Percentiles rank a stretch among this genome's conserved stretches.
Conservation (phyloP, 2,888 invertebrate genomes). For the Branchipolynoe longqiensis region DNA sequence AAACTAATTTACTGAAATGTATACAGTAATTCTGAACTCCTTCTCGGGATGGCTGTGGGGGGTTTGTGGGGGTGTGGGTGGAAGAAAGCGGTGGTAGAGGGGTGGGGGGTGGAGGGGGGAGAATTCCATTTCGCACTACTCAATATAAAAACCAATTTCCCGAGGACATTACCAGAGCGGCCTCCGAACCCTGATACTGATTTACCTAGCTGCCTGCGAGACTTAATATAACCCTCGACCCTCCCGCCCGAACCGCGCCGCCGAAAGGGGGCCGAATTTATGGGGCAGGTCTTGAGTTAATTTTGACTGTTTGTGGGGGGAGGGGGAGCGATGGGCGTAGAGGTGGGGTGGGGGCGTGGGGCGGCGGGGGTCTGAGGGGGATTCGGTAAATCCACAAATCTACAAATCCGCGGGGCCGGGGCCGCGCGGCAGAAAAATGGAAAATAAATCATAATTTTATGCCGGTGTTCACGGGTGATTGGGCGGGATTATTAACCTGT, state of each 20-base stretch:
- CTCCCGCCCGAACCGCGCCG: neutral
- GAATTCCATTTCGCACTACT: slow-evolving; percentile 53
- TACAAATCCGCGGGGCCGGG: slow-evolving; percentile 34
- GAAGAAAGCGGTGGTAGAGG: too few species aligned
- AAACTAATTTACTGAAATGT: slow-evolving; percentile 54
- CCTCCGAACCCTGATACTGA: slow-evolving; percentile 40
- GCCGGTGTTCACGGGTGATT: slow-evolving; percentile 38
- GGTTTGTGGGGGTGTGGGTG: too few species aligned
- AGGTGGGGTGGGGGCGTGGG: too few species aligned
- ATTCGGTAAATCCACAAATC: slow-evolving; percentile 55
- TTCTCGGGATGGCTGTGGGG: too few species aligned
- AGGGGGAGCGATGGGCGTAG: too few species aligned
- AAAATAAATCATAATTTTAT: slow-evolving; percentile 57
- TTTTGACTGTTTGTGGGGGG: slow-evolving; percentile 48
- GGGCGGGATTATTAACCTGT: slow-evolving; percentile 55
- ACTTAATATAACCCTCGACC: slow-evolving; percentile 35
- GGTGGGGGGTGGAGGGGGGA: too few species aligned
- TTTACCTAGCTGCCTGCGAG: slow-evolving; percentile 45
- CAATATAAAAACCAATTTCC: slow-evolving; percentile 57
- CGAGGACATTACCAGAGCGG: slow-evolving; percentile 28
- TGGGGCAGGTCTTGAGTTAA: slow-evolving; percentile 54
- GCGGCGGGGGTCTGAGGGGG: too few species aligned
- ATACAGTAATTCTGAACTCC: slow-evolving; percentile 56
- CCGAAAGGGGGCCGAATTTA: slow-evolving; percentile 16
- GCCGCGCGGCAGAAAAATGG: slow-evolving; percentile 18